A percentile compares a stretch with the other conserved stretches of the same genome.
These are phyloP conservation scores for Aethina tumida DNA, from an alignment of 1,140 invertebrate genomes.

Conservation along the genomic window DNA sequence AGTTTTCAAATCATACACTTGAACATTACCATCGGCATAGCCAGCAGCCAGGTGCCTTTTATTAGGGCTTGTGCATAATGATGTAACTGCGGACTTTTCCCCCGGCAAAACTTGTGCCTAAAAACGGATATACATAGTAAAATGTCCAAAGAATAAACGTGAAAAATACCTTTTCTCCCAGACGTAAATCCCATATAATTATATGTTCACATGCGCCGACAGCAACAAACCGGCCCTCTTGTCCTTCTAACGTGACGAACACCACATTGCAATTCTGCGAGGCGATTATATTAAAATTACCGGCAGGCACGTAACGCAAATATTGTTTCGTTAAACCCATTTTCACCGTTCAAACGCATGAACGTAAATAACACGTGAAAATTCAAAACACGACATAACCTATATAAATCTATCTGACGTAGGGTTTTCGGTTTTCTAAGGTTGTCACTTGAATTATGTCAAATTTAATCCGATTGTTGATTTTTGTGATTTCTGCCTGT, in stretches of 20 bases:
- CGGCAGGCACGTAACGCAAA: constrained; percentile 72
- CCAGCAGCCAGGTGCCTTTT: constrained; percentile 77
- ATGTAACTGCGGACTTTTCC: constrained; percentile 68
- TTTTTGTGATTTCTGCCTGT: too few species aligned
- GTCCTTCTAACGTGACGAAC: constrained; percentile 65
- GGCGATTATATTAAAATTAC: constrained; percentile 78
- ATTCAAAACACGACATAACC: background rate
- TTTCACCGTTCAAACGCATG: constrained; percentile 9
- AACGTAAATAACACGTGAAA: background rate
- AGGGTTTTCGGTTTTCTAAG: too few species aligned
- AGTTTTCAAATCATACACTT: constrained; percentile 65
- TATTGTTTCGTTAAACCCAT: constrained; percentile 98
- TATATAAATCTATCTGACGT: too few species aligned
- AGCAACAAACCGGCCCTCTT: constrained; percentile 74
- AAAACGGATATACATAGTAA: constrained; percentile 21
- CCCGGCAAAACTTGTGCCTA: constrained; percentile 64
- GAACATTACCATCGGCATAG: constrained; percentile 81
- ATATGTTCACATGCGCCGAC: constrained; percentile 87
- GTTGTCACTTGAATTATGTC: too few species aligned
- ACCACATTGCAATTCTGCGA: constrained; percentile 66
- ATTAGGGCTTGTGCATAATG: constrained; percentile 58
- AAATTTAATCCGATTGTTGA: too few species aligned
- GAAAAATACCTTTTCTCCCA: constrained; percentile 70
- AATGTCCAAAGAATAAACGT: constrained; percentile 4
- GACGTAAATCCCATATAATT: constrained; percentile 86